Conservation (phyloP, 1,140 invertebrate genomes). For the Conopomorpha cramerella region DNA sequence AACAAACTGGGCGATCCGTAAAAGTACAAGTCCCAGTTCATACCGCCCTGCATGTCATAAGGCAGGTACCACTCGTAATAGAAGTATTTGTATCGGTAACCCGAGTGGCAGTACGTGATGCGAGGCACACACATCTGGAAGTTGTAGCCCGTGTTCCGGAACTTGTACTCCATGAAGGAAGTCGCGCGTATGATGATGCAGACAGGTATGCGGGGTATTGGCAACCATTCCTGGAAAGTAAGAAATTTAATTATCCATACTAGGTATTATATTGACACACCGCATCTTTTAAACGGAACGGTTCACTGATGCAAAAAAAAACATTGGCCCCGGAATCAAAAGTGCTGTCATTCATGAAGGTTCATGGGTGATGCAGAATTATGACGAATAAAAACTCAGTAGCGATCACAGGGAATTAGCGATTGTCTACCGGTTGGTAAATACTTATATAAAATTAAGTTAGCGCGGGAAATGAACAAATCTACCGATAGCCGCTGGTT, state of each 20-base stretch:
- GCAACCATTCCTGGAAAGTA: conserved; percentile 25
- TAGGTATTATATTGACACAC: not conserved
- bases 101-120: conserved; percentile 22
- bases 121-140: conserved; percentile 33
- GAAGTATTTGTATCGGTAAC: conserved; percentile 19
- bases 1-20: conserved; percentile 14
- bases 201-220: conserved; percentile 21
- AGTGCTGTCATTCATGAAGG: no score
- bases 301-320: no score
- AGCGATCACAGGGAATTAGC: no score
- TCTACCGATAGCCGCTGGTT: no score
- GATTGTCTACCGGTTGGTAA: no score
- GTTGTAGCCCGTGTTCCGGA: conserved; percentile 17
- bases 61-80: conserved; percentile 38
- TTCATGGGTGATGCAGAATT: no score
- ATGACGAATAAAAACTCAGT: no score
- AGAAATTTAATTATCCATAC: not conserved
- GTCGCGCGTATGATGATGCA: conserved; percentile 25
- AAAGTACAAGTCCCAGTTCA: conserved; percentile 36
- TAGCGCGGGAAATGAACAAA: no score
- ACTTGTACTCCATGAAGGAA: conserved; percentile 15
- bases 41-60: conserved; percentile 15
- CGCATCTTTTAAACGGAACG: no score
- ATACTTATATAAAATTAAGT: no score
- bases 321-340: no score